Evolutionary conservation across 2,113 vertebrate species (phyloP).

Genomic region (Lates calcarifer): DNA sequence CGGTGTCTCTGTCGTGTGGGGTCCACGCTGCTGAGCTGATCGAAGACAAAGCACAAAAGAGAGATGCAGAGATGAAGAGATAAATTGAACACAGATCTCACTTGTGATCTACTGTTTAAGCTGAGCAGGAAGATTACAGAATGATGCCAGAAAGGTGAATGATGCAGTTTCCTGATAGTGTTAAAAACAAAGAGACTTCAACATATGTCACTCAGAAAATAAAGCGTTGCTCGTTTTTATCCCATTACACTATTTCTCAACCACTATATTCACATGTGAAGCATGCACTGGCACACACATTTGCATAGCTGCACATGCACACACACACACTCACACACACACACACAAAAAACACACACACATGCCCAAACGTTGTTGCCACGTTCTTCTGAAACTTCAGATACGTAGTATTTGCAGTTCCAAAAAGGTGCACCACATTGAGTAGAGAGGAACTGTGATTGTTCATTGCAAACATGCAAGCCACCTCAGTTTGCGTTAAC

Average conservation of each 20-base stretch:
- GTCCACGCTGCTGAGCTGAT: conserved; percentile 39
- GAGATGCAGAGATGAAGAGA: conserved; percentile 34
- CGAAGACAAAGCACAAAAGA: conserved; percentile 35
- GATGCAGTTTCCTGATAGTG: conserved; percentile 32
- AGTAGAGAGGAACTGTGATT: conserved; percentile 81
- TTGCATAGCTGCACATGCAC: conserved; percentile 7
- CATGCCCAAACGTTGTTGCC: not conserved
- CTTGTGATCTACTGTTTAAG: conserved; percentile 23
- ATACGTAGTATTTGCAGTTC: not conserved
- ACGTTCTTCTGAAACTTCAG: conserved; percentile 5
- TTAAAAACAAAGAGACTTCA: conserved; percentile 27
- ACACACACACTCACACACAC: not conserved
- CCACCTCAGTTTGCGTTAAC: conserved; percentile 66
- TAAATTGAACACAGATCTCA: conserved; percentile 17
- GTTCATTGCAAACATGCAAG: conserved; percentile 70
- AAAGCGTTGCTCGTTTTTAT: conserved; percentile 4
- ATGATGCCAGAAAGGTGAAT: conserved; percentile 26
- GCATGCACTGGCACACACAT: not conserved
- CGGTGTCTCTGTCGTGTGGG: conserved; percentile 57
- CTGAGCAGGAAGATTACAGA: conserved; percentile 33
- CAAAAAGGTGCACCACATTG: conserved; percentile 25
- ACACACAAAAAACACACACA: not conserved
- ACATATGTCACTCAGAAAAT: conserved; percentile 2
- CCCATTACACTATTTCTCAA: conserved; percentile 21
- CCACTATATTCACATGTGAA: conserved; percentile 4